Percentiles rank a stretch among this genome's conserved stretches.
Evolutionary conservation across 64 coral and sea anemone species (phyloP).

Genomic region (Pocillopora verrucosa): DNA sequence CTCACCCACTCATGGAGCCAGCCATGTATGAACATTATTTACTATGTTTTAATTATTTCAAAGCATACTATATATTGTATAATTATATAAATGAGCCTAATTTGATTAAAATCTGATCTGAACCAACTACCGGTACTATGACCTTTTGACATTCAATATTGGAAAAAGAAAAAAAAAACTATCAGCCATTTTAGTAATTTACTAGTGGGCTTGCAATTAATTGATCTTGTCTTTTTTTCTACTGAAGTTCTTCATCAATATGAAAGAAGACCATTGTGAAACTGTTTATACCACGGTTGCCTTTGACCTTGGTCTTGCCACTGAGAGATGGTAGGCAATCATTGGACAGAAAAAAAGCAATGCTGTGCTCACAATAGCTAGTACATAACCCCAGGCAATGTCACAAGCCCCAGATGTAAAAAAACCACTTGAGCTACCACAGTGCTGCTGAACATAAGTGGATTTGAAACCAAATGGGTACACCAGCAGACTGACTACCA

Average conservation of each 20-base stretch:
- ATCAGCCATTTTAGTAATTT: no score
- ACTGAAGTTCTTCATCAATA: neutral
- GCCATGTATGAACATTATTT: no score
- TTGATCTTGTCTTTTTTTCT: no score
- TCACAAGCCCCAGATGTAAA: slow-evolving; percentile 48
- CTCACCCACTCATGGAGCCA: no score
- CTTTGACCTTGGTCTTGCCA: slow-evolving; percentile 44
- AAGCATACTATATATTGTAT: no score
- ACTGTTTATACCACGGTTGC: slow-evolving; percentile 59
- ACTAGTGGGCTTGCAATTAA: no score
- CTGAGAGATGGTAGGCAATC: slow-evolving; percentile 62
- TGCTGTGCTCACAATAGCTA: slow-evolving; percentile 47
- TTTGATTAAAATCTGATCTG: no score
- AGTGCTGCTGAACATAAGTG: slow-evolving; percentile 40
- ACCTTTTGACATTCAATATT: no score
- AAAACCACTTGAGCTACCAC: slow-evolving; percentile 35
- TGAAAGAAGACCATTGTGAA: neutral
- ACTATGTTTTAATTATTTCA: no score
- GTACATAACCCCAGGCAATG: slow-evolving; percentile 65
- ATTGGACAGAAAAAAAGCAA: slow-evolving; percentile 71
- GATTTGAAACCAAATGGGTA: slow-evolving; percentile 62
- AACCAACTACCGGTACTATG: no score
- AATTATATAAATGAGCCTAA: no score
- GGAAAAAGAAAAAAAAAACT: no score
- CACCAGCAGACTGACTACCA: slow-evolving; percentile 44